A percentile compares a stretch with the other conserved stretches of the same genome.
These are phyloP conservation scores for Ceramica pisi DNA, from an alignment of 2,888 invertebrate species.

Conservation along the genomic window DNA sequence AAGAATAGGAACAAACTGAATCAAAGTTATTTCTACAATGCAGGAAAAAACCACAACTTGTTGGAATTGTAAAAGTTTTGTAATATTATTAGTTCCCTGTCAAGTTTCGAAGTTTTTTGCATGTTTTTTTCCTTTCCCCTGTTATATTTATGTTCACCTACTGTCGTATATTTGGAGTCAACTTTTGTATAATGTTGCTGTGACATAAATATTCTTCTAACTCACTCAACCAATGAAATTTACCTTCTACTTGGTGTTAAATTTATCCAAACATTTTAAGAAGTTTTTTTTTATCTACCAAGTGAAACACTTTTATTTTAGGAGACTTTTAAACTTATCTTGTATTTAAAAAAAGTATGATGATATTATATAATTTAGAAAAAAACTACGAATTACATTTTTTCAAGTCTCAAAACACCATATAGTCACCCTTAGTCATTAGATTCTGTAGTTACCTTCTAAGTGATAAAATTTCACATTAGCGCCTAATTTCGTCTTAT, in stretches of 20 bases:
- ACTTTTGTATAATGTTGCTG: constrained; percentile 20
- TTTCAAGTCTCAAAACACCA: constrained; percentile 35
- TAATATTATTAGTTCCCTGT: constrained; percentile 16
- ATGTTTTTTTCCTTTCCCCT: constrained; percentile 30
- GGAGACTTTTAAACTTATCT: background rate
- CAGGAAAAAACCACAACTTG: background rate
- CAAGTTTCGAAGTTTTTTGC: constrained; percentile 30
- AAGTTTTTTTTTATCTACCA: background rate
- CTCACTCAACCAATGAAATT: background rate
- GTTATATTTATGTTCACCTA: constrained; percentile 26
- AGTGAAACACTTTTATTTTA: background rate
- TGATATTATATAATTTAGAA: background rate
- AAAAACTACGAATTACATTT: too few species aligned
- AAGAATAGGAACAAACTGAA: background rate
- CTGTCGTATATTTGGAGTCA: constrained; percentile 8
- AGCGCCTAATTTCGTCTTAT: constrained; percentile 28
- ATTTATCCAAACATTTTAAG: background rate
- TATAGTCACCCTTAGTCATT: background rate
- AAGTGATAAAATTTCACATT: constrained; percentile 23
- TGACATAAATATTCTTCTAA: background rate
- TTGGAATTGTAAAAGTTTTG: constrained; percentile 24
- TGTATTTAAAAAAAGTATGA: background rate
- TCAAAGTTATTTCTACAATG: constrained; percentile 21
- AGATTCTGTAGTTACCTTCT: background rate
- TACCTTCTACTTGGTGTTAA: background rate